Conservation (phyloP, 2,113 vertebrate species). For the Stigmatopora argus region DNA sequence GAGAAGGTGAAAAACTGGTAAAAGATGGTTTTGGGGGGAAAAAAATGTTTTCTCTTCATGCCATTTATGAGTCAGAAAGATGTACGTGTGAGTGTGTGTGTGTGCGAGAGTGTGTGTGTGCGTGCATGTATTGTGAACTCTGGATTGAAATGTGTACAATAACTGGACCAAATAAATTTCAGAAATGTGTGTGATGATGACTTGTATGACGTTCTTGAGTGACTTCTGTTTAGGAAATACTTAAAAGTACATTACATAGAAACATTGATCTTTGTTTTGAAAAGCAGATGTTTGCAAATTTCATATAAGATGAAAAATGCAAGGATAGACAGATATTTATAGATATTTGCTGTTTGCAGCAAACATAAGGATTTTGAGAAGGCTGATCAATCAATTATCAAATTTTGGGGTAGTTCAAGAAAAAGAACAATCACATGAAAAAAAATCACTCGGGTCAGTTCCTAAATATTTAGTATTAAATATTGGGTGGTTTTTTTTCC, state of each 20-base stretch:
- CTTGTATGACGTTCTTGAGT: not conserved
- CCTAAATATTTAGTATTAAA: too few relatives aligned
- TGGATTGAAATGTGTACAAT: constrained; percentile 9
- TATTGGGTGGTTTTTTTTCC: too few relatives aligned
- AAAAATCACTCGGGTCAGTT: too few relatives aligned
- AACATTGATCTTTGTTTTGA: too few relatives aligned
- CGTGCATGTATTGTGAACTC: constrained; percentile 5
- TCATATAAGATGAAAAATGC: too few relatives aligned
- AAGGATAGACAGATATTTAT: too few relatives aligned
- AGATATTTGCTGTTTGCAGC: too few relatives aligned
- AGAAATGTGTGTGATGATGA: constrained; percentile 14
- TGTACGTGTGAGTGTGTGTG: constrained; percentile 11
- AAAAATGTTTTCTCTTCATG: not conserved
- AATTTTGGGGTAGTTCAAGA: too few relatives aligned
- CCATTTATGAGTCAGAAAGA: not conserved
- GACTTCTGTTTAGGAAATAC: not conserved
- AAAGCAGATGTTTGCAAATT: too few relatives aligned
- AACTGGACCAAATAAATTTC: constrained; percentile 12
- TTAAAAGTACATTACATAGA: not conserved
- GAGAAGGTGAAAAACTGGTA: not conserved
- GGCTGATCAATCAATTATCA: too few relatives aligned
- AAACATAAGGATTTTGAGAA: too few relatives aligned
- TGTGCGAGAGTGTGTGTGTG: constrained; percentile 35
- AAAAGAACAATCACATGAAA: too few relatives aligned
- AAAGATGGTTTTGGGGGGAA: not conserved